Base-by-base conservation (phyloP, 1,140 invertebrate species). In the Chlorops oryzae region DNA sequence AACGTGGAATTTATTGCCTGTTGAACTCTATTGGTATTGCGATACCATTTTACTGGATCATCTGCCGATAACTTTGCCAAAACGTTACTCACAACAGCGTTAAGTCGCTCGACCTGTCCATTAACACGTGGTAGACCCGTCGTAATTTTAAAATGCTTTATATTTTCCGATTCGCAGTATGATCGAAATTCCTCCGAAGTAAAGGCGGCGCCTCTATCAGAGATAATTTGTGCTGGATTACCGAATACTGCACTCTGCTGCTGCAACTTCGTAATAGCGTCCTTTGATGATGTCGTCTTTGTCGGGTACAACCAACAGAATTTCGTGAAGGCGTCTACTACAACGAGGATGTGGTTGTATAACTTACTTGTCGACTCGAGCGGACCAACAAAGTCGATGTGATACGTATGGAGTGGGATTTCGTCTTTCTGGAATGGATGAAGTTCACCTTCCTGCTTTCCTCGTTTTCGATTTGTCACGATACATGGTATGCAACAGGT, bases 401-500 rank as follows among this genome's bases (percentile, higher is more conserved):
- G 55, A 1, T 52, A 55, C 6, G 61, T 65, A 23, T 37, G 27
- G 5, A 69, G 48, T 4, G 67, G 62, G 1, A 50, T 20, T 10
- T 60, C 62, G 10, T 49, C 54, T 52, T 63, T 73, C 1, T 58
- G 50, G 9, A 72, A 57, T 0, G 61, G 54, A 39, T 70, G 41
- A 10, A 72, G 40, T n/a, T 54, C 55, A 3, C 66, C 73, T 58
- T 75, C 66, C 45, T 65, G 53, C 50, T 73, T 76, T 6, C 73
- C 74, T 47, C 48, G 40, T 20, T 69, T 71, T 32, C 48, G 34
- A 27, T 51, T 48, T 12, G 41, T 47, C 9, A 70, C 43, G 28
- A 73, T 54, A 38, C 73, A 73, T n/a, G 44, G 35, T 3, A 73
- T 41, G 48, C 73, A 74, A 32, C 59, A 65, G 0, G 40, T 10